Percentiles rank a stretch among this genome's conserved stretches.
Conservation (phyloP, 2,113 vertebrate species). For the Chaenogobius annularis region DNA sequence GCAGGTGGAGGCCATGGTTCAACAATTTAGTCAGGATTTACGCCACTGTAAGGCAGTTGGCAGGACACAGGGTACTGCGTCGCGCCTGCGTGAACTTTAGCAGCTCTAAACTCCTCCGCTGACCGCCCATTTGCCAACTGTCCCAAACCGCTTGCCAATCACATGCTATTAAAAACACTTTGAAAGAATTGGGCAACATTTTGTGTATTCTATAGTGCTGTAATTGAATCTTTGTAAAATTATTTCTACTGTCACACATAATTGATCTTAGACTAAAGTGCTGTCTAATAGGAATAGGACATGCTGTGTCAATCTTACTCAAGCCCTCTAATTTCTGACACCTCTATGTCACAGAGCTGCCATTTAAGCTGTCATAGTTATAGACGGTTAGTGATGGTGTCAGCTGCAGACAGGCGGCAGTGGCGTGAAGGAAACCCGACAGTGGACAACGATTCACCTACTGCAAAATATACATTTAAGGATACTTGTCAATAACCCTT, state of each 20-base stretch:
- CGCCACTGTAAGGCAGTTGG: slow-evolving; percentile 72
- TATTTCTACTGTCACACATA: slow-evolving; percentile 18
- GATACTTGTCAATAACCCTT: no score
- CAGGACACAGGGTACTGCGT: slow-evolving; percentile 72
- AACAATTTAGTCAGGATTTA: slow-evolving; percentile 76
- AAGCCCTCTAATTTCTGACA: slow-evolving; percentile 29
- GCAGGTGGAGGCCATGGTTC: slow-evolving; percentile 77
- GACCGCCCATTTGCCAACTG: slow-evolving; percentile 81
- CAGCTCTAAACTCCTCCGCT: slow-evolving; percentile 80
- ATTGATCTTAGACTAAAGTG: slow-evolving; percentile 16
- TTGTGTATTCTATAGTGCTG: slow-evolving; percentile 43
- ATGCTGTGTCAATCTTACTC: slow-evolving; percentile 21
- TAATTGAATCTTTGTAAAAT: slow-evolving; percentile 36
- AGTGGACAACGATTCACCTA: slow-evolving; percentile 56
- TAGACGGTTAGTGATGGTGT: slow-evolving; percentile 40
- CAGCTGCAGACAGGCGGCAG: slow-evolving; percentile 53
- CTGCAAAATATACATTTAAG: slow-evolving; percentile 50
- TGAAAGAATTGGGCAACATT: slow-evolving; percentile 56
- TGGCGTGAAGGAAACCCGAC: slow-evolving; percentile 38
- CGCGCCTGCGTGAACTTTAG: slow-evolving; percentile 78
- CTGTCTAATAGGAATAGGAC: slow-evolving; percentile 9
- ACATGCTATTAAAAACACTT: slow-evolving; percentile 72
- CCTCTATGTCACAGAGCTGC: slow-evolving; percentile 36
- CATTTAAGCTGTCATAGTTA: slow-evolving; percentile 37
- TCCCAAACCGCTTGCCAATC: slow-evolving; percentile 77